Evolutionary conservation across 2,797 vertebrate species (phyloP).

Genomic region (Momotus momota): DNA sequence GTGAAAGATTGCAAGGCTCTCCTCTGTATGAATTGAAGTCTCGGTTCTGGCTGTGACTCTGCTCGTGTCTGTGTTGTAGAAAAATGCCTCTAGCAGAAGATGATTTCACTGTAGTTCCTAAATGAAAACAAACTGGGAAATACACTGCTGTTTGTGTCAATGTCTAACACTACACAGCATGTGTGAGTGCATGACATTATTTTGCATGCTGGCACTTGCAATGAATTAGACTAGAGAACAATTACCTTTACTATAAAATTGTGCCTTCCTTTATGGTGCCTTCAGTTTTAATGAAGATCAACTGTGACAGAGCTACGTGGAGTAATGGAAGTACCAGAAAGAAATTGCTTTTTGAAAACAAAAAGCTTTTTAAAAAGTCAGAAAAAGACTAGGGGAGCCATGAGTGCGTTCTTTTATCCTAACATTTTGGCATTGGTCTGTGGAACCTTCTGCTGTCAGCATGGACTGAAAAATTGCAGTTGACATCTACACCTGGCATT

Average conservation of each 20-base stretch:
- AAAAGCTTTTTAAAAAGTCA: constrained; percentile 6
- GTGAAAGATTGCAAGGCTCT: background rate
- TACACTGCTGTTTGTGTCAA: background rate
- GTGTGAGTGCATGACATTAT: background rate
- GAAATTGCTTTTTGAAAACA: background rate
- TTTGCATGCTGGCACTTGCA: constrained; percentile 21
- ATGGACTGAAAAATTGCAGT: constrained; percentile 20
- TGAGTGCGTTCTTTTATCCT: background rate
- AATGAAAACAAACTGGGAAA: constrained; percentile 42
- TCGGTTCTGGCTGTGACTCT: background rate
- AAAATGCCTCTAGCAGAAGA: background rate
- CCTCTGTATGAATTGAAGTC: background rate
- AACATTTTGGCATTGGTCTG: background rate
- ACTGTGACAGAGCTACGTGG: background rate
- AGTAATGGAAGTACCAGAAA: background rate
- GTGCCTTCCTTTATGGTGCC: background rate
- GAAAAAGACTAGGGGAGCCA: background rate
- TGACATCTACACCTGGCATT: constrained; percentile 47
- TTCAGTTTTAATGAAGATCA: constrained; percentile 51
- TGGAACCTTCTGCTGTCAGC: background rate
- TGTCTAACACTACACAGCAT: background rate
- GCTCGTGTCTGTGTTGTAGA: background rate
- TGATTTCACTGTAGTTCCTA: constrained; percentile 6
- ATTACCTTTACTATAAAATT: constrained; percentile 28
- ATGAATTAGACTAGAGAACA: constrained; percentile 6